These are phyloP conservation scores for Eulemur macaco DNA, from an alignment of 2,113 vertebrate species.

Conservation along the genomic window DNA sequence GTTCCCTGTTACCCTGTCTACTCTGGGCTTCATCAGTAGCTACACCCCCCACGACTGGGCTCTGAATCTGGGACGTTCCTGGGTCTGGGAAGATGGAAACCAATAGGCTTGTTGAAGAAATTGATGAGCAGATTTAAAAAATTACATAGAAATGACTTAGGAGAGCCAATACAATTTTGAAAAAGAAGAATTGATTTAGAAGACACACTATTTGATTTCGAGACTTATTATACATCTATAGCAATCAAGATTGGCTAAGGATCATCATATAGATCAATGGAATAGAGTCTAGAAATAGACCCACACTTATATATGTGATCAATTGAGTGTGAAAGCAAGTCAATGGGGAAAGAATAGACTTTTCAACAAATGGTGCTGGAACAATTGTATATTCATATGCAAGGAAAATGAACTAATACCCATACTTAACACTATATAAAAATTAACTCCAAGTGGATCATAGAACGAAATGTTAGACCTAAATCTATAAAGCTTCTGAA, in stretches of 20 bases:
- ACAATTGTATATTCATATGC: background rate
- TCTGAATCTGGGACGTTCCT: background rate
- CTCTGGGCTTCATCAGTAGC: background rate
- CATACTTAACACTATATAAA: background rate
- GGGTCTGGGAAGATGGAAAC: background rate
- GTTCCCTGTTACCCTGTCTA: background rate
- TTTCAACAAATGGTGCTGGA: background rate
- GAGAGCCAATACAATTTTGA: background rate
- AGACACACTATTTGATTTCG: background rate
- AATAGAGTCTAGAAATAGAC: background rate
- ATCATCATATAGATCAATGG: background rate
- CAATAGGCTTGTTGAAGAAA: background rate
- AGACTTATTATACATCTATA: background rate
- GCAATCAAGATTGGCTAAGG: background rate
- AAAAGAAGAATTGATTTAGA: background rate
- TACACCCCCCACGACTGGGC: background rate
- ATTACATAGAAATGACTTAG: background rate
- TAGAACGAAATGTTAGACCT: background rate
- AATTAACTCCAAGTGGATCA: slow-evolving; percentile 4
- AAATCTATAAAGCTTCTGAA: background rate
- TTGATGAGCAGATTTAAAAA: background rate
- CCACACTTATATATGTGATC: background rate
- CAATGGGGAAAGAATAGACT: background rate
- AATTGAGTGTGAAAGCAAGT: background rate
- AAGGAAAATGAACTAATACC: background rate